phyloP scores from a whole-genome alignment of 2,113 vertebrate species.

The Ardeotis arabs region DNA sequence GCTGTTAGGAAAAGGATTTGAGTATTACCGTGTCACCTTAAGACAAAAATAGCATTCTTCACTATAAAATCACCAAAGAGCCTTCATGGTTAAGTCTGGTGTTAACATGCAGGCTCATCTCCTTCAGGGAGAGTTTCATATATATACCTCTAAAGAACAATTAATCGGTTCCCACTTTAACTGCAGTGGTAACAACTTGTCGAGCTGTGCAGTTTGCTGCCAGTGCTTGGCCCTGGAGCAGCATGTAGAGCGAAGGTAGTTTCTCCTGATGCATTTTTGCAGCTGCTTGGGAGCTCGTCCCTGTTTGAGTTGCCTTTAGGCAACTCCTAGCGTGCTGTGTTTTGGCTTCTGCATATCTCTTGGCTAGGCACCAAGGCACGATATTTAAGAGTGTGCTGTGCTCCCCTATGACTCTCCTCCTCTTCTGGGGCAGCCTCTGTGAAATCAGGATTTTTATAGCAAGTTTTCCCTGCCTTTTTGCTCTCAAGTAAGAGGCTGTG shows the following conservation, averaged over 20 bases:
- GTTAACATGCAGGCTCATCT: rapidly evolving
- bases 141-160: not conserved
- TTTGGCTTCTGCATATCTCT: not conserved
- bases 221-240: not conserved
- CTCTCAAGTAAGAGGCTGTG: not conserved
- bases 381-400: not conserved
- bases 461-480: not conserved
- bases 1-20: not conserved
- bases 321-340: not conserved
- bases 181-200: not conserved
- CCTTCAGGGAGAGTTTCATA: not conserved
- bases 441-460: not conserved
- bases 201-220: not conserved
- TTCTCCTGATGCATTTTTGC: not conserved
- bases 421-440: not conserved
- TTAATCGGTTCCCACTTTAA: not conserved
- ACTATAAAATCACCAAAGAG: not conserved
- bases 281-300: not conserved
- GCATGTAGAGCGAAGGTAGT: not conserved
- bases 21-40: not conserved
- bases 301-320: not conserved
- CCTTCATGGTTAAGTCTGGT: not conserved
- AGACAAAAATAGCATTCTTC: not conserved
- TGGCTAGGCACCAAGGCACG: not conserved
- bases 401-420: not conserved